Evolutionary conservation across 1,140 invertebrate species (phyloP).

Genomic region (Drosophila truncata): DNA sequence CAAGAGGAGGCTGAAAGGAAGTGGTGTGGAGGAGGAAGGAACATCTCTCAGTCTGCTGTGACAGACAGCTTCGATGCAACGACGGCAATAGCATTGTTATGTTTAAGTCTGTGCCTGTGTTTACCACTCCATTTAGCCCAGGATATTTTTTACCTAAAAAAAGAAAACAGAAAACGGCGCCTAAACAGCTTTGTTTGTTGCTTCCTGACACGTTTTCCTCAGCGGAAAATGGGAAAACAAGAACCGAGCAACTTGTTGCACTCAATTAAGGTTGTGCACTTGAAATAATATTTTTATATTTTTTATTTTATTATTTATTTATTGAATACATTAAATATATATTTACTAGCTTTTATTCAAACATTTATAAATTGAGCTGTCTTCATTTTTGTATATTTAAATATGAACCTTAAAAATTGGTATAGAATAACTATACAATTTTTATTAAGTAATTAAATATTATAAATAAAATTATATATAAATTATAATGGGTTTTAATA

Average conservation of each 20-base stretch:
- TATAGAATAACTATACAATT: too few relatives aligned
- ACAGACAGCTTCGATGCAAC: slow-evolving; percentile 59
- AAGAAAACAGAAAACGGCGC: slow-evolving; percentile 6
- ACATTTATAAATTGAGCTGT: too few relatives aligned
- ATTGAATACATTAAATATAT: too few relatives aligned
- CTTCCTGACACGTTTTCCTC: slow-evolving; percentile 35
- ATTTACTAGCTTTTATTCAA: too few relatives aligned
- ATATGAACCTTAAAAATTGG: too few relatives aligned
- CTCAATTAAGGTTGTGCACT: slow-evolving; percentile 44
- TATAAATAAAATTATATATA: not conserved
- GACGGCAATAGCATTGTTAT: slow-evolving; percentile 53
- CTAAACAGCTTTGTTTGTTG: slow-evolving; percentile 45
- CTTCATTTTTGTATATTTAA: too few relatives aligned
- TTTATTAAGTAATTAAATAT: too few relatives aligned
- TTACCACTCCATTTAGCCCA: slow-evolving; percentile 23
- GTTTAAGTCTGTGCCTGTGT: slow-evolving; percentile 17
- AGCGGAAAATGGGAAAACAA: not conserved
- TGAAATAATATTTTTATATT: not conserved
- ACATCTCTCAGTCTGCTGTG: slow-evolving; percentile 64
- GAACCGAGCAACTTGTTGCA: slow-evolving; percentile 53
- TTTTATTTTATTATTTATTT: too few relatives aligned
- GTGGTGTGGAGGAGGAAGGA: slow-evolving; percentile 5
- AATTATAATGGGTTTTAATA: not conserved
- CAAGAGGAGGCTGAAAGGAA: not conserved
- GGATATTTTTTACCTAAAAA: slow-evolving; percentile 29